Conservation (phyloP, 2,797 vertebrate species). For the Mus spretus region DNA sequence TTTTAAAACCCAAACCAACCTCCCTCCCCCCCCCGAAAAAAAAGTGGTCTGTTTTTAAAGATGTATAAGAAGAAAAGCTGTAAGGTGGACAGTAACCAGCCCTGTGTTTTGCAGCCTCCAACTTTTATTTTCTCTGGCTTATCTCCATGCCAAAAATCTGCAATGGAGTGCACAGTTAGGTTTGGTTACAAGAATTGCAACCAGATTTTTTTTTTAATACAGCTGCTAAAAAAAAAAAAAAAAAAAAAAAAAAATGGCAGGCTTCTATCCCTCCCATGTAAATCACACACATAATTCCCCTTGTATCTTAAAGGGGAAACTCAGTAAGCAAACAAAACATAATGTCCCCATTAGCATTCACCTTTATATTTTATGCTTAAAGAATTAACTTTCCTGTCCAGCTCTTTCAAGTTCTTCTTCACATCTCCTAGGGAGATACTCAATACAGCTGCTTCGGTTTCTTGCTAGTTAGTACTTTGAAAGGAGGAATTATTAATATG, state of each 20-base stretch:
- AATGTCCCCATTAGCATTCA: neutral
- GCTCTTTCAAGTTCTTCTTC: neutral
- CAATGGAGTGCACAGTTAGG: neutral
- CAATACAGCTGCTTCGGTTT: neutral
- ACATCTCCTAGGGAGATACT: neutral
- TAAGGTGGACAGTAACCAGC: neutral
- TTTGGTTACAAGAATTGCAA: neutral
- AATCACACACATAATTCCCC: neutral
- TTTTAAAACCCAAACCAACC: neutral
- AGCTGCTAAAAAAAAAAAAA: too few species aligned
- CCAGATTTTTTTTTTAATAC: neutral
- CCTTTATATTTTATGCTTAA: conserved; percentile 4
- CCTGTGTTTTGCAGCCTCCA: neutral
- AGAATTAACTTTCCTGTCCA: neutral
- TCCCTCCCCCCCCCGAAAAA: neutral
- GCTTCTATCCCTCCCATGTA: neutral
- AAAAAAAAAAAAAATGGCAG: neutral
- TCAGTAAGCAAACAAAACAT: neutral
- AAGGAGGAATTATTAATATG: neutral
- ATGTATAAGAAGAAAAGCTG: neutral
- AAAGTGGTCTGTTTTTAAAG: neutral
- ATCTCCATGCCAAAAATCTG: neutral
- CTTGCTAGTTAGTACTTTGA: neutral
- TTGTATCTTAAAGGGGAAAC: conserved; percentile 13
- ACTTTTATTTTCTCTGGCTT: neutral